These are phyloP conservation scores for Coleophora deauratella DNA, from an alignment of 2,888 invertebrate species.

Conservation along the genomic window DNA sequence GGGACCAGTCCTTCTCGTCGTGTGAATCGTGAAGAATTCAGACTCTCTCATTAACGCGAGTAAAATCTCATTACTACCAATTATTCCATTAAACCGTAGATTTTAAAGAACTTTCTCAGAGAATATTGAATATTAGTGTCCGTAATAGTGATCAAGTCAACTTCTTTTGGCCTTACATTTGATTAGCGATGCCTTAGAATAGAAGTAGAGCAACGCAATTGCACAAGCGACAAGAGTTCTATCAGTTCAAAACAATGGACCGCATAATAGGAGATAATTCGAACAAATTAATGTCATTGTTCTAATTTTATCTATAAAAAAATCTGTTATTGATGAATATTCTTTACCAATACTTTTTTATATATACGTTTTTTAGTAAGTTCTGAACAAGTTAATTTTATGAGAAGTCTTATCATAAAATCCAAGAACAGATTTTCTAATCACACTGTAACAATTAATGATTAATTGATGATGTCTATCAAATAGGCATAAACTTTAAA, in stretches of 20 bases:
- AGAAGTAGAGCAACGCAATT: constrained; percentile 1
- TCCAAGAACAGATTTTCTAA: not conserved
- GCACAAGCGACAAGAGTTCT: constrained; percentile 9
- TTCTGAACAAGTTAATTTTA: too few relatives aligned
- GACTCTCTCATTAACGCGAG: constrained; percentile 4
- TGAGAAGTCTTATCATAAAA: too few relatives aligned
- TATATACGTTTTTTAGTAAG: too few relatives aligned
- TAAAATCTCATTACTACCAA: too few relatives aligned
- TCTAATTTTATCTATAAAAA: constrained; percentile 10
- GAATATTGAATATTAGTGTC: too few relatives aligned
- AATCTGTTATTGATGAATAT: too few relatives aligned
- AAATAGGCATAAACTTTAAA: too few relatives aligned
- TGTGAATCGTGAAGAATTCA: constrained; percentile 8
- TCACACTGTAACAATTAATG: constrained; percentile 3
- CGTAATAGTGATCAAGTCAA: not conserved
- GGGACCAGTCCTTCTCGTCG: constrained; percentile 6
- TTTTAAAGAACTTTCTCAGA: too few relatives aligned
- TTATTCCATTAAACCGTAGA: too few relatives aligned
- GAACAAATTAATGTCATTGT: constrained; percentile 9
- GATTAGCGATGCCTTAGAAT: constrained; percentile 6
- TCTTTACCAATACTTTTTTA: too few relatives aligned
- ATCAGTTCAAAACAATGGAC: constrained; percentile 11
- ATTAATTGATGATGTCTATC: constrained; percentile 2
- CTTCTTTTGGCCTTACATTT: constrained; percentile 13
- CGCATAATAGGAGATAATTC: constrained; percentile 14